phyloP scores from a whole-genome alignment of 2,797 vertebrate genomes.

The Danio tinwini region DNA sequence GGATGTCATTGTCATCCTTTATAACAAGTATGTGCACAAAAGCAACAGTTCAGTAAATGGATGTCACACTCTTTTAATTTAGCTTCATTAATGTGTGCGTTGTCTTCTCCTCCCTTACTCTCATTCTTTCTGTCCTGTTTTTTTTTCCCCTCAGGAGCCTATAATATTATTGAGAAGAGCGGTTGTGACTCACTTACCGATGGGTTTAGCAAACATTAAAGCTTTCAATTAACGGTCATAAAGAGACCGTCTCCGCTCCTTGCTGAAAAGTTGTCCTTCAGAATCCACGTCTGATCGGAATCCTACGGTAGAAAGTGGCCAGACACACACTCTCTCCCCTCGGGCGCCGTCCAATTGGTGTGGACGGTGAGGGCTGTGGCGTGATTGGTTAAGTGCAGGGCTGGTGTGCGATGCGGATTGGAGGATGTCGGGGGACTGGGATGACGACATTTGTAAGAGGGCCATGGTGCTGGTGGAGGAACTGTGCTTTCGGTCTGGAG shows the following conservation, averaged over 20 bases:
- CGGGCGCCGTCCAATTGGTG: slow-evolving; percentile 68
- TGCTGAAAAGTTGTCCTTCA: slow-evolving; percentile 14
- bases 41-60: background rate
- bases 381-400: slow-evolving; percentile 73
- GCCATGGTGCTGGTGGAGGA: slow-evolving; percentile 87
- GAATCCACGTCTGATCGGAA: slow-evolving; percentile 35
- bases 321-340: slow-evolving; percentile 51
- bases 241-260: slow-evolving; percentile 50
- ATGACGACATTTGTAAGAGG: slow-evolving; percentile 91
- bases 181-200: slow-evolving; percentile 61
- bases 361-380: slow-evolving; percentile 73
- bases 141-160: slow-evolving; percentile 54
- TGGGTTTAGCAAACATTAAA: slow-evolving; percentile 58
- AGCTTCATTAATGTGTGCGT: slow-evolving; percentile 15
- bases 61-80: slow-evolving; percentile 6
- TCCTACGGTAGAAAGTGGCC: slow-evolving; percentile 67
- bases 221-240: slow-evolving; percentile 64
- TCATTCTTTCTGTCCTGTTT: slow-evolving; percentile 13
- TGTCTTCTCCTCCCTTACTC: slow-evolving; percentile 12
- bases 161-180: slow-evolving; percentile 55
- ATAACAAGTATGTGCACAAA: slow-evolving; percentile 58
- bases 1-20: slow-evolving; percentile 50
- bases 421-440: slow-evolving; percentile 93
- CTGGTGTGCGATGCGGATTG: slow-evolving; percentile 83
- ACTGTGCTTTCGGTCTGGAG: slow-evolving; percentile 84